Evolutionary conservation across 2,113 vertebrate genomes (phyloP), one percentile per base, ranked within the genome.

Genomic region (Poicephalus meyeri): DNA sequence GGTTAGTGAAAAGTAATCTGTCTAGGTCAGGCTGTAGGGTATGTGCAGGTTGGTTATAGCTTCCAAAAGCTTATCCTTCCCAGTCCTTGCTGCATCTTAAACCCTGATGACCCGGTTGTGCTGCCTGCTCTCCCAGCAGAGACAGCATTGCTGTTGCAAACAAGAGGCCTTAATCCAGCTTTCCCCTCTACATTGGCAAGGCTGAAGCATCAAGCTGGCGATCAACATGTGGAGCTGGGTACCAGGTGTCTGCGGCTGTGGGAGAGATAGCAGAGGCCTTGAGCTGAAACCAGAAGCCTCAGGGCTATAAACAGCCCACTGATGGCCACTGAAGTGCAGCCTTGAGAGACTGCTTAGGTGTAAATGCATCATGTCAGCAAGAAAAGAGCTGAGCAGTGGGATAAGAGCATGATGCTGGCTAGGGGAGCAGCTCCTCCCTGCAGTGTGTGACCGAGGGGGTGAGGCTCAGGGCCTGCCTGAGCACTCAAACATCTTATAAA

Each of bases 1-100:
- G 68, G 79, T 71, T 66, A 86, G 72, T 53, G 60, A 72, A 65
- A 92, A 81, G 25, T 90, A 92, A 96, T 90, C 94, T 52, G 60
- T 78, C 82, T 49, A 78, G 95, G 86, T 90, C 93, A 95, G 71
- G 84, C 72, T 88, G 12, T 41, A 46, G 42, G 1, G 10, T 23
- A 14, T 1, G 9, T 6, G 13, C 6, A 7, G 39, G 15, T n/a
- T 83, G 91, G 50, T 77, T 95, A 60, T 58, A 66, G 72, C 26
- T 58, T 94, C 46, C 83, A 70, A 53, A 85, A 80, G 53, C 88
- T 83, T 29, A 5, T 80, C 10, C 1, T 77, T 90, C 47, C 68
- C 46, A 26, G 63, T 25, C 49, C 9, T 16, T 72, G 31, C 56
- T 66, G n/a, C 66, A 12, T 65, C 37, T 53, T 52, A 63, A 94